These are phyloP conservation scores for Tetanocera ferruginea DNA, from an alignment of 2,888 invertebrate species.

Conservation along the genomic window DNA sequence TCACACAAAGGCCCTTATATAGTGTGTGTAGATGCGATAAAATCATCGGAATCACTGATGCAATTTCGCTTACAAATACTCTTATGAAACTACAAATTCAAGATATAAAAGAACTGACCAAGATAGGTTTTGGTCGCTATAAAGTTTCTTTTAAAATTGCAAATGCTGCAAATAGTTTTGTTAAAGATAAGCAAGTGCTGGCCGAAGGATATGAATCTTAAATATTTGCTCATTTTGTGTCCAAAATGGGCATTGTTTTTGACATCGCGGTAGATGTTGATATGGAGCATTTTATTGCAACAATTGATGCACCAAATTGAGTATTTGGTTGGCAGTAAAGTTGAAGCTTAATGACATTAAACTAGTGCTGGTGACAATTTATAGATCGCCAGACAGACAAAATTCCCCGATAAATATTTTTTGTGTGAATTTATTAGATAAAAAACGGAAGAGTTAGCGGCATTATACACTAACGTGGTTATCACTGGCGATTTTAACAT, in stretches of 20 bases:
- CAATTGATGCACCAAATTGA: not conserved
- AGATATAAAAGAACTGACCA: not conserved
- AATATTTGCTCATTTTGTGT: not conserved
- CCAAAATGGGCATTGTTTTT: not conserved
- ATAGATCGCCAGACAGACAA: too few relatives aligned
- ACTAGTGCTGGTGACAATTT: not conserved
- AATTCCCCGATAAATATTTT: too few relatives aligned
- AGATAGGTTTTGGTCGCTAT: not conserved
- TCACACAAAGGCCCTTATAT: constrained; percentile 60
- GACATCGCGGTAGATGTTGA: not conserved
- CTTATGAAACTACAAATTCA: not conserved
- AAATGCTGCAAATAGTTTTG: not conserved
- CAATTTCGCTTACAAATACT: not conserved
- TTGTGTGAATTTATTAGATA: too few relatives aligned
- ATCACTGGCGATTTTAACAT: too few relatives aligned
- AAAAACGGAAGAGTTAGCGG: too few relatives aligned
- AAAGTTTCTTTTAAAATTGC: not conserved
- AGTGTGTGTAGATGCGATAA: not conserved
- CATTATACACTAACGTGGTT: too few relatives aligned
- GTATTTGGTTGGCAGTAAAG: too few relatives aligned
- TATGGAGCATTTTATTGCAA: too few relatives aligned
- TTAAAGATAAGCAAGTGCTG: not conserved
- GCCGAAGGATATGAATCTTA: not conserved
- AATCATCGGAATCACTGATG: not conserved
- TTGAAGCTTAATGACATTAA: not conserved